Percentiles rank a stretch among this genome's conserved stretches.
phyloP scores from a whole-genome alignment of 1,140 invertebrate genomes.

The Centruroides sculpturatus region DNA sequence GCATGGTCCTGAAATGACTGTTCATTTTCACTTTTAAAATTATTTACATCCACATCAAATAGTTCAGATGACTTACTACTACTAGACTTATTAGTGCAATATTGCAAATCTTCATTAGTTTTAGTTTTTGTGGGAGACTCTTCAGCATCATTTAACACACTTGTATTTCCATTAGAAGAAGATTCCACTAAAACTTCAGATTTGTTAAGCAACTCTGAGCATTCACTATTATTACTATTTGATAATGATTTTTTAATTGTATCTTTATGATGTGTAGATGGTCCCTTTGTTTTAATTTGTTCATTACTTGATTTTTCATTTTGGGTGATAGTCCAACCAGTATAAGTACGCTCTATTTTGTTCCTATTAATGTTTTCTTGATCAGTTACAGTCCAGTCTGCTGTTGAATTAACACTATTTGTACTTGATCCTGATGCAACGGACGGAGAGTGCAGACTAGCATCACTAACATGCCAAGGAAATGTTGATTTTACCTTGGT shows the following conservation, averaged over 20 bases:
- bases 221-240: background rate
- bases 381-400: conserved; percentile 27
- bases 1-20: conserved; percentile 1
- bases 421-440: conserved; percentile 24
- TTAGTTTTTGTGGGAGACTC: too few relatives aligned
- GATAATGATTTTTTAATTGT: background rate
- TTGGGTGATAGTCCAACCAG: background rate
- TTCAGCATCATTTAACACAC: too few relatives aligned
- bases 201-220: background rate
- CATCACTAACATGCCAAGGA: conserved; percentile 25
- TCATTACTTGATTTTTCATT: background rate
- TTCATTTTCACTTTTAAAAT: background rate
- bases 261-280: background rate
- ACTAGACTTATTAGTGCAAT: too few relatives aligned
- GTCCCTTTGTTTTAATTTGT: background rate
- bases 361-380: conserved; percentile 1
- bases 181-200: background rate
- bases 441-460: conserved; percentile 23
- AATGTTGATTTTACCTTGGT: conserved; percentile 23
- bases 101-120: too few relatives aligned
- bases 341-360: background rate
- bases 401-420: conserved; percentile 28
- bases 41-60: too few relatives aligned
- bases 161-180: too few relatives aligned
- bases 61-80: background rate